Conservation (phyloP, 2,888 invertebrate species). For the Zonitis immaculata region DNA sequence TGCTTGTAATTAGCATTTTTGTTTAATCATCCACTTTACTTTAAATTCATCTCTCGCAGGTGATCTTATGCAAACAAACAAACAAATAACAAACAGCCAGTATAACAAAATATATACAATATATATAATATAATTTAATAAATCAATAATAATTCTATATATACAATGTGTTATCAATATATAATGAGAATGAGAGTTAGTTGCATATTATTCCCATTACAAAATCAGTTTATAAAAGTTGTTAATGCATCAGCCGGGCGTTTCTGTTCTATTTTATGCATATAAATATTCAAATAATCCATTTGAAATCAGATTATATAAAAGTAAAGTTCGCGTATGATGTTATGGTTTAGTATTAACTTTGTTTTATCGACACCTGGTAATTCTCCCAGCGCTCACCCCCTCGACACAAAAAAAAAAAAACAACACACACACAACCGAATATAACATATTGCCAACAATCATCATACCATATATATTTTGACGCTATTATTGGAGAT, state of each 20-base stretch:
- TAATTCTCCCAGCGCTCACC: slow-evolving; percentile 32
- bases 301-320: slow-evolving; percentile 46
- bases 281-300: slow-evolving; percentile 50
- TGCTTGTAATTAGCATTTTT: slow-evolving; percentile 48
- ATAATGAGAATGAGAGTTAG: slow-evolving; percentile 18
- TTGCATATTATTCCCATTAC: slow-evolving; percentile 39
- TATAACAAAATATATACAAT: too few species aligned
- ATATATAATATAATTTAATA: too few species aligned
- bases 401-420: not conserved
- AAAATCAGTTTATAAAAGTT: slow-evolving; percentile 42
- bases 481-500: too few species aligned
- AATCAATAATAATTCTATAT: too few species aligned
- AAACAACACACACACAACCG: slow-evolving; percentile 13
- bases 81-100: too few species aligned
- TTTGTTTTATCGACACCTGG: slow-evolving; percentile 35
- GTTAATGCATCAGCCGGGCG: slow-evolving; percentile 45
- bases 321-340: slow-evolving; percentile 47
- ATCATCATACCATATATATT: not conserved
- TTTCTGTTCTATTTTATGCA: slow-evolving; percentile 42
- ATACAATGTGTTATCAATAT: too few species aligned
- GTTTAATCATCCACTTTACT: slow-evolving; percentile 41
- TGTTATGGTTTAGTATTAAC: slow-evolving; percentile 49
- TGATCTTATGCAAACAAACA: not conserved
- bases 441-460: too few species aligned
- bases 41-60: slow-evolving; percentile 6